These are phyloP conservation scores for Acrocephalus arundinaceus DNA, from an alignment of 2,113 vertebrate genomes.

Conservation along the genomic window DNA sequence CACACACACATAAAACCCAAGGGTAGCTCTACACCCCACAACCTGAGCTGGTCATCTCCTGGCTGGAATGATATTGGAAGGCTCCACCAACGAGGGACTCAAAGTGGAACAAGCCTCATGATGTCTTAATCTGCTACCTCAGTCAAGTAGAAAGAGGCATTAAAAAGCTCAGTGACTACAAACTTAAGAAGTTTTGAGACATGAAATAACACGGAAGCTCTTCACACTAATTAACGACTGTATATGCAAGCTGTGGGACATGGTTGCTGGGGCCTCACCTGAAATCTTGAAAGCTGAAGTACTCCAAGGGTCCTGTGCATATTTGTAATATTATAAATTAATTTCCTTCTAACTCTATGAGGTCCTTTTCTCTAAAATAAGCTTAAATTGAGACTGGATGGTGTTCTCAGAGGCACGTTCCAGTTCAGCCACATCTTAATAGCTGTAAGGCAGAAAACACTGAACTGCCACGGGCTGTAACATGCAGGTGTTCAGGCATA, in stretches of 20 bases:
- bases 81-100: rapidly evolving
- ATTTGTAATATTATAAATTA: neutral
- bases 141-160: neutral
- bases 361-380: neutral
- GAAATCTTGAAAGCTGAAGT: neutral
- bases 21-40: neutral
- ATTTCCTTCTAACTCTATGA: neutral
- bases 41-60: neutral
- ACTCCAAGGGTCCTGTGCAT: neutral
- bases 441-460: neutral
- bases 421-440: neutral
- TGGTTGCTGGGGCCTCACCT: neutral
- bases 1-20: neutral
- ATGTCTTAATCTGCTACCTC: neutral
- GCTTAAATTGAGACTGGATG: neutral
- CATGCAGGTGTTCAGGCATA: conserved; percentile 27
- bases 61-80: neutral
- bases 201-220: neutral
- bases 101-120: neutral
- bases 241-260: neutral
- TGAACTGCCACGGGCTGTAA: conserved; percentile 3
- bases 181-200: neutral
- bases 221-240: neutral
- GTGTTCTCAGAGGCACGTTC: neutral
- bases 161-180: neutral